Evolutionary conservation across 2,113 vertebrate genomes (phyloP).

Genomic region (Hydropotes inermis): DNA sequence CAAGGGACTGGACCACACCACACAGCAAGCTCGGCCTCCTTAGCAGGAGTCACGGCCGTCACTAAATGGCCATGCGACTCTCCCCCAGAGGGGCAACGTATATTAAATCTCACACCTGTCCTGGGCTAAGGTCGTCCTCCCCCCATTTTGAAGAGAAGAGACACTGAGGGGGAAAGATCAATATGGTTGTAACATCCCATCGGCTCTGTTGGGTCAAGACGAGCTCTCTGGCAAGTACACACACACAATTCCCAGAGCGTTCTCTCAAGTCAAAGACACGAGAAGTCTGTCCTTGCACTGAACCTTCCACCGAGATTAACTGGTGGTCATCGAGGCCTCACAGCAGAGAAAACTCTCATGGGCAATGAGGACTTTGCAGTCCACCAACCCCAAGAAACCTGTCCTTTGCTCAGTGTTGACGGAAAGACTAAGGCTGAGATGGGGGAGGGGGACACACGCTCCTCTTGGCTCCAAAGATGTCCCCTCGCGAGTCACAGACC

Average conservation of each 20-base stretch:
- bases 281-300: neutral
- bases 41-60: neutral
- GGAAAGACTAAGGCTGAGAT: neutral
- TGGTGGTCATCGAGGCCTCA: neutral
- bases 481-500: neutral
- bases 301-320: conserved; percentile 46
- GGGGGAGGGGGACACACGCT: neutral
- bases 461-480: neutral
- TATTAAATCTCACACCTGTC: neutral
- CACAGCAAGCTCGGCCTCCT: neutral
- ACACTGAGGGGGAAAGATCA: neutral
- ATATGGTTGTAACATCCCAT: neutral
- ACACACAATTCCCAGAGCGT: neutral
- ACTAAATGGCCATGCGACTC: neutral
- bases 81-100: rapidly evolving
- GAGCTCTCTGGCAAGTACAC: conserved; percentile 43
- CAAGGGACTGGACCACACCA: neutral
- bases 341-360: neutral
- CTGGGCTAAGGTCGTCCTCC: neutral
- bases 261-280: conserved; percentile 45
- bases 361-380: neutral
- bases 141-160: neutral
- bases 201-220: neutral
- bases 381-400: neutral
- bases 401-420: neutral